These are phyloP conservation scores for Drosophila punjabiensis DNA, from an alignment of 1,140 invertebrate species.

Conservation along the genomic window DNA sequence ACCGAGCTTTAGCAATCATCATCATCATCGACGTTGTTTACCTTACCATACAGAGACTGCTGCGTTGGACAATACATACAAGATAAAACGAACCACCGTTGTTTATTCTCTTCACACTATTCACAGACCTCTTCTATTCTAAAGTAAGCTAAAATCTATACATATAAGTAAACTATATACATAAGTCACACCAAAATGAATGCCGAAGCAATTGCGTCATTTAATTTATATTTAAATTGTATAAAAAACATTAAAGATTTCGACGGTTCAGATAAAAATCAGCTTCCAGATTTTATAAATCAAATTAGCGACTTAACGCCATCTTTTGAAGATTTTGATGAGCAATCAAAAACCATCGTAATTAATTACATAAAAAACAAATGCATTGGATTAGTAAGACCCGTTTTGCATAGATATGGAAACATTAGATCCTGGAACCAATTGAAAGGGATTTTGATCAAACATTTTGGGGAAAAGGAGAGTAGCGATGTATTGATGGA, in stretches of 20 bases:
- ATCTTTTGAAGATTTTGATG: neutral
- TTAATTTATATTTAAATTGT: too few relatives aligned
- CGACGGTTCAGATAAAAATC: neutral
- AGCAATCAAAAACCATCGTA: slow-evolving; percentile 1
- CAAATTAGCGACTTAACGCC: neutral
- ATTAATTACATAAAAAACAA: slow-evolving; percentile 6
- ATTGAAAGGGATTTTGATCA: neutral
- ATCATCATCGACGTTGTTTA: too few relatives aligned
- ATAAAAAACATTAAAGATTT: too few relatives aligned
- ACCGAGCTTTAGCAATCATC: too few relatives aligned
- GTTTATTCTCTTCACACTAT: neutral
- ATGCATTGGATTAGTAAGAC: neutral
- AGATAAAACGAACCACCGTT: too few relatives aligned
- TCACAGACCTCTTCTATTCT: neutral
- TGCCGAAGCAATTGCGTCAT: too few relatives aligned
- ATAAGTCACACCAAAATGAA: neutral
- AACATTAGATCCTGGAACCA: neutral
- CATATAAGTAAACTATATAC: neutral
- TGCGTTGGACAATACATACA: too few relatives aligned
- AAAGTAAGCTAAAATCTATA: neutral
- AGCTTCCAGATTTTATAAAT: neutral
- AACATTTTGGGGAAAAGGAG: slow-evolving; percentile 1
- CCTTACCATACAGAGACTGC: too few relatives aligned
- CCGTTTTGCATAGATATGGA: neutral
- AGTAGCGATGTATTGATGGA: slow-evolving; percentile 10